Evolutionary conservation across 2,888 invertebrate genomes (phyloP), one percentile per base, ranked within the genome.

Genomic region (Drosophila phalerata): DNA sequence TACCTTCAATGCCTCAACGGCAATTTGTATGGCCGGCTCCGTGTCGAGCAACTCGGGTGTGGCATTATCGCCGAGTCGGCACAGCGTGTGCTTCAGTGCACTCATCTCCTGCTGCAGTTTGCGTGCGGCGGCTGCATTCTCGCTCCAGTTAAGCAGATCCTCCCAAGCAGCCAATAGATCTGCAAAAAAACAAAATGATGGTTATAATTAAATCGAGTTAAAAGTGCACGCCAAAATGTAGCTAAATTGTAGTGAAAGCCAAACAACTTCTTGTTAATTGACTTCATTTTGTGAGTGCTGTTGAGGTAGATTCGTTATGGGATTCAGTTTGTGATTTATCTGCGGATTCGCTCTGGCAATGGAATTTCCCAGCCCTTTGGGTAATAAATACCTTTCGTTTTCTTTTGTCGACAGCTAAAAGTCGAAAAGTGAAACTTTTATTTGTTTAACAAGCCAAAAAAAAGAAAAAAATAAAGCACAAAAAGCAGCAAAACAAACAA

Each of bases 91-190:
- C 85, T 92, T 92, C 79, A 93, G 74, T 56, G 90, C 80, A 76
- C 91, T 90, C 92, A 93, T 93, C 90, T 93, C 93, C 86, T 92
- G 91, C 85, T 93, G 93, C 89, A 93, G 89, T 76, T 92, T 90
- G 78, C 92, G 90, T 79, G 92, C 93, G 25, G 88, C 89, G 17
- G 92, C 90, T 55, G 92, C 92, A 91, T 93, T 93, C 91, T 93
- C 93, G 87, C 93, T 93, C 93, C 93, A 93, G 79, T 85, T 89
- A 48, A 92, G 86, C 74, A 93, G 81, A 90, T 91, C 92, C 88
- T 93, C 92, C 93, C 93, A 93, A 73, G 92, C 92, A 60, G 91
- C 91, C 85, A 93, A 90, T 79, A 93, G 88, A 86, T 93, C 93
- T 93, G 84, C 58, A 83, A 42, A 4, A 8, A 76, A 4, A 30